Evolutionary conservation across 2,797 vertebrate genomes (phyloP).

Genomic region (Chiroxiphia lanceolata): DNA sequence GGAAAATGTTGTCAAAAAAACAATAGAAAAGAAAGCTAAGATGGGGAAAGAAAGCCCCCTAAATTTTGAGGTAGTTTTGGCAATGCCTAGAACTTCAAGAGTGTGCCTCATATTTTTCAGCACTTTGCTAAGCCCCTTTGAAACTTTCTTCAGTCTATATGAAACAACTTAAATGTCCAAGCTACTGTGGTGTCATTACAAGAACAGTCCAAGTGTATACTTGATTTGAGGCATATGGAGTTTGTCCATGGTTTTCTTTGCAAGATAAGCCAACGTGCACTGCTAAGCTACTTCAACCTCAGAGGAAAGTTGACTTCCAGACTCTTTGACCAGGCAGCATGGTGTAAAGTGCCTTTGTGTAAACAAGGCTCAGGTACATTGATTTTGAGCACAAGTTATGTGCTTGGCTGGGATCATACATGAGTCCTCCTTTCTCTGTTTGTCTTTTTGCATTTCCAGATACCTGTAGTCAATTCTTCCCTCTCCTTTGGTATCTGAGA

Average conservation of each 20-base stretch:
- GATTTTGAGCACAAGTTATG: not conserved
- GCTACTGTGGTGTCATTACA: not conserved
- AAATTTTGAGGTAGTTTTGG: not conserved
- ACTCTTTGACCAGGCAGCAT: not conserved
- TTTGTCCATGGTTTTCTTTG: not conserved
- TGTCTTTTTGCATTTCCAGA: not conserved
- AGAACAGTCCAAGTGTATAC: not conserved
- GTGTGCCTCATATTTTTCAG: not conserved
- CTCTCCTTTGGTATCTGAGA: not conserved
- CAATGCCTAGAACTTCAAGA: not conserved
- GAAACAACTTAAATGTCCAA: not conserved
- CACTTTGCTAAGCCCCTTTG: not conserved
- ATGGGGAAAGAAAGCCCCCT: not conserved
- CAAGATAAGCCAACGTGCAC: not conserved
- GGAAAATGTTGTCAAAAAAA: not conserved
- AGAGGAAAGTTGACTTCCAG: not conserved
- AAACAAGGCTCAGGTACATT: not conserved
- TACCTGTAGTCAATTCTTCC: not conserved
- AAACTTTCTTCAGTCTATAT: not conserved
- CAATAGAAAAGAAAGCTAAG: conserved; percentile 36
- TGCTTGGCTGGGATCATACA: not conserved
- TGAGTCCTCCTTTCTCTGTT: not conserved
- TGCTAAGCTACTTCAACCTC: not conserved
- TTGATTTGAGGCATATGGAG: not conserved
- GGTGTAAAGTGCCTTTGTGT: not conserved